These are phyloP conservation scores for Sus scrofa DNA, from an alignment of 2,113 vertebrate genomes.

Conservation along the genomic window T2T-Sscrofa CM000812.6:86726001-86726500, in stretches of 20 bases:
- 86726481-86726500: not conserved
- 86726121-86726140: not conserved
- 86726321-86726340: not conserved
- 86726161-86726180: not conserved
- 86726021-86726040: not conserved
- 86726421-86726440: not conserved
- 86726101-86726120: not conserved
- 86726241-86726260: not conserved
- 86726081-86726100: not conserved
- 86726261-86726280: not conserved
- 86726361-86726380: not conserved
- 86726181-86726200: not conserved
- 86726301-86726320: not conserved
- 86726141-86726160: not conserved
- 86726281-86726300: not conserved
- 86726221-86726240: not conserved
- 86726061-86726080: conserved; percentile 3
- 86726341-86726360: not conserved
- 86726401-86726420: not conserved
- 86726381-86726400: not conserved
- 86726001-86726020: not conserved
- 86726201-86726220: not conserved
- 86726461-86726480: not conserved
- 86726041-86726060: not conserved
- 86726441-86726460: not conserved